Evolutionary conservation across 2,797 vertebrate species (phyloP).

Genomic region (Fundulus diaphanus): DNA sequence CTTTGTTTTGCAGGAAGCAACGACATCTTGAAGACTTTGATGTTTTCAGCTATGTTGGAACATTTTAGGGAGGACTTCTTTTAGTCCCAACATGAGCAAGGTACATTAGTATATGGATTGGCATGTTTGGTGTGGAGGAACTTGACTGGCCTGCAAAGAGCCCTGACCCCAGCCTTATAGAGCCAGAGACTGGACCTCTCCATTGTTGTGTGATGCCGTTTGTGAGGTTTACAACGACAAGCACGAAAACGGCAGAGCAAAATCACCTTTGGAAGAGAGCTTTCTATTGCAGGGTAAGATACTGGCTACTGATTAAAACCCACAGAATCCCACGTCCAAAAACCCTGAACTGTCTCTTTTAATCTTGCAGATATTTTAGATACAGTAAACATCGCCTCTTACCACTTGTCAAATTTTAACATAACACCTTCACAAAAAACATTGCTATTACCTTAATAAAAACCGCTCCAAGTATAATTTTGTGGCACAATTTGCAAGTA

Average conservation of each 20-base stretch:
- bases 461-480: slow-evolving; percentile 23
- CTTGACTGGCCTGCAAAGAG: no score
- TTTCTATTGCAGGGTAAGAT: not conserved
- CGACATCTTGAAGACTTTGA: not conserved
- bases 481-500: slow-evolving; percentile 22
- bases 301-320: not conserved
- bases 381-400: slow-evolving; percentile 43
- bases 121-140: no score
- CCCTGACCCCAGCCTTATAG: not conserved
- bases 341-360: not conserved
- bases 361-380: slow-evolving; percentile 47
- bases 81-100: no score
- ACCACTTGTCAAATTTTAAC: slow-evolving; percentile 45
- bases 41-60: no score
- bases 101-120: no score
- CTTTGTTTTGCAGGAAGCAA: not conserved
- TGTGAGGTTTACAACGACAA: not conserved
- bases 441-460: slow-evolving; percentile 28
- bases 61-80: no score
- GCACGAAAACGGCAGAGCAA: no score
- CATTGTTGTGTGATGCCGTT: not conserved
- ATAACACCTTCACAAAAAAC: slow-evolving; percentile 34
- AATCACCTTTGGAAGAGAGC: not conserved
- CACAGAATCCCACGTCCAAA: not conserved
- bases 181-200: not conserved